A percentile compares a stretch with the other conserved stretches of the same genome.
These are phyloP conservation scores for Stegostoma tigrinum DNA, from an alignment of 2,113 vertebrate species.

Conservation along the genomic window DNA sequence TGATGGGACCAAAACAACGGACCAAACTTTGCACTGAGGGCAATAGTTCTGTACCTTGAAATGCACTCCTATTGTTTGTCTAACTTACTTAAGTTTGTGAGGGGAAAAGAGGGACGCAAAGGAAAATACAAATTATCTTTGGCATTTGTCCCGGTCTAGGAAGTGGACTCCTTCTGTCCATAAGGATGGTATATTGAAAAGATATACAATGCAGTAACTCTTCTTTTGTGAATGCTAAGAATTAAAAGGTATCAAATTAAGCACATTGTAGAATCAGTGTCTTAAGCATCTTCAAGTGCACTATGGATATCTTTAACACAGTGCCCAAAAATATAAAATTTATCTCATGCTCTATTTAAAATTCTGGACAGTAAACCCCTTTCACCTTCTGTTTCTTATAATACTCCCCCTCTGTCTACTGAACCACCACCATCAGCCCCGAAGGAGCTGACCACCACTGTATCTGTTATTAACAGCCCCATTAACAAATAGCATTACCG, in stretches of 20 bases:
- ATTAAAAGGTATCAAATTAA: background rate
- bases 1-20: background rate
- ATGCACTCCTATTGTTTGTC: background rate
- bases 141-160: background rate
- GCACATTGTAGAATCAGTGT: background rate
- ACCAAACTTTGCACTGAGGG: background rate
- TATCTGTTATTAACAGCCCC: conserved; percentile 22
- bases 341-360: background rate
- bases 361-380: background rate
- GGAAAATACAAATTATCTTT: background rate
- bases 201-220: background rate
- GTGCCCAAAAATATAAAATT: background rate
- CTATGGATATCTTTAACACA: background rate
- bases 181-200: background rate
- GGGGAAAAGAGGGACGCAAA: background rate
- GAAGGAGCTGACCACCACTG: background rate
- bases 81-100: background rate
- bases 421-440: background rate
- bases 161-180: background rate
- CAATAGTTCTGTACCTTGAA: background rate
- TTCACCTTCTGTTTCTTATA: background rate
- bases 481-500: conserved; percentile 35
- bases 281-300: background rate
- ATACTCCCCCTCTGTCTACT: background rate
- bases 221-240: background rate